A percentile compares a stretch with the other conserved stretches of the same genome.
These are phyloP conservation scores for Desmodus rotundus DNA, from an alignment of 2,113 vertebrate species.

Conservation along the genomic window DNA sequence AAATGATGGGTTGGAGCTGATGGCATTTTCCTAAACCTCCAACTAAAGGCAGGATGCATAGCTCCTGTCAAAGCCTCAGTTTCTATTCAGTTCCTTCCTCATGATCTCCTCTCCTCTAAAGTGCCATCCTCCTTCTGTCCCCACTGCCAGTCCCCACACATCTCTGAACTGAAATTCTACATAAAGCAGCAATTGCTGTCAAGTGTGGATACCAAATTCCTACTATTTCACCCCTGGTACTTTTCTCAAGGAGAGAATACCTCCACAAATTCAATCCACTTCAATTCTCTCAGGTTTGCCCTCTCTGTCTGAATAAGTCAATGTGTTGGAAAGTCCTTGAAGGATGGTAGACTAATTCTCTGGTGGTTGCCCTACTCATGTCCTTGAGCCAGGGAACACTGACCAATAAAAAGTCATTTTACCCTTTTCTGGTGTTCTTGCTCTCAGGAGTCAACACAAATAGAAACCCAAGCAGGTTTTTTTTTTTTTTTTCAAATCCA, in stretches of 20 bases:
- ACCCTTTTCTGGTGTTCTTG: background rate
- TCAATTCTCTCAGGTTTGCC: background rate
- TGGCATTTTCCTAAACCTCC: background rate
- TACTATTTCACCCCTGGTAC: background rate
- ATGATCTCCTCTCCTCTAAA: background rate
- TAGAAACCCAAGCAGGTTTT: background rate
- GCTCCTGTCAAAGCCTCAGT: background rate
- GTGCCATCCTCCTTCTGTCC: background rate
- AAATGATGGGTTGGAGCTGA: background rate
- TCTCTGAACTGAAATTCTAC: background rate
- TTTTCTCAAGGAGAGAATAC: background rate
- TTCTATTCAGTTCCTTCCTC: background rate
- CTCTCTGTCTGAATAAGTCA: background rate
- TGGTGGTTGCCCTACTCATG: accelerated
- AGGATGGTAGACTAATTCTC: background rate
- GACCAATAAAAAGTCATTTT: background rate
- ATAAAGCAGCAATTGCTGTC: background rate
- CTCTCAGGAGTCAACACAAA: background rate
- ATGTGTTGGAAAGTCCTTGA: background rate
- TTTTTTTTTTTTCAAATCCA: background rate
- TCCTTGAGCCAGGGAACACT: background rate
- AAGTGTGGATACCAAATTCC: background rate
- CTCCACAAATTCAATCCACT: background rate
- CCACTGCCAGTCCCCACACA: background rate
- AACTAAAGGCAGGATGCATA: background rate